Base-by-base conservation (phyloP, 2,113 vertebrate species). In the Pterophyllum scalare region DNA sequence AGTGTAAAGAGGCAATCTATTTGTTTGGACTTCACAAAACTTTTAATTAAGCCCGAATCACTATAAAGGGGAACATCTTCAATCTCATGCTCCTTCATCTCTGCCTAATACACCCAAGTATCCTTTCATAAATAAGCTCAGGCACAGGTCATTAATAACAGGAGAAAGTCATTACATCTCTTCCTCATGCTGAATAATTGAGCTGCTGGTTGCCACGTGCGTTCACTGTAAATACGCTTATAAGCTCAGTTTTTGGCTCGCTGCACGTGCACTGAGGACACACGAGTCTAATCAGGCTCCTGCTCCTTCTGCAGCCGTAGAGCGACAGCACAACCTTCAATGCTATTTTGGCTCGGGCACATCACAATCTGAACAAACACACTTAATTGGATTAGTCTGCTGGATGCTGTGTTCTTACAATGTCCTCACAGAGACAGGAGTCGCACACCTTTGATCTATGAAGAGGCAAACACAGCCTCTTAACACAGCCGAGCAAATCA, bases 121-220 rank as follows among this genome's bases (percentile, higher is more conserved):
- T 91, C 67, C 78, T 82, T 92, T 92, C 84, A 92, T 93, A 91
- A 94, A 95, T 90, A 91, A 82, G 87, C 90, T 80, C 52, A 52
- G 81, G 87, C 87, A 75, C 78, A 88, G 88, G 87, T 85, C 93
- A 92, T 95, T 96, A 95, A 95, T 95, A 95, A 93, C 87, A 83
- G 80, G 77, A 88, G 86, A 90, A 92, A 93, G 89, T 90, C 89
- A 94, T 94, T 94, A 91, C 86, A 87, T 93, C 83, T 93, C 87
- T 78, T 85, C 88, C 76, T 20, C 77, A 22, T 75, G 83, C 83
- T 91, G 92, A 95, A 93, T 95, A 94, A 96, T 95, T 91, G 89
- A 93, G 88, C 88, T 60, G 80, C 80, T 79, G 81, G 77, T 83
- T 86, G 88, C 87, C 67, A 76, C 75, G 83, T 91, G 89, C 57